Percentiles rank a stretch among this genome's conserved stretches.
Evolutionary conservation across 1,140 invertebrate species (phyloP).

Genomic region (Leguminivora glycinivorella): DNA sequence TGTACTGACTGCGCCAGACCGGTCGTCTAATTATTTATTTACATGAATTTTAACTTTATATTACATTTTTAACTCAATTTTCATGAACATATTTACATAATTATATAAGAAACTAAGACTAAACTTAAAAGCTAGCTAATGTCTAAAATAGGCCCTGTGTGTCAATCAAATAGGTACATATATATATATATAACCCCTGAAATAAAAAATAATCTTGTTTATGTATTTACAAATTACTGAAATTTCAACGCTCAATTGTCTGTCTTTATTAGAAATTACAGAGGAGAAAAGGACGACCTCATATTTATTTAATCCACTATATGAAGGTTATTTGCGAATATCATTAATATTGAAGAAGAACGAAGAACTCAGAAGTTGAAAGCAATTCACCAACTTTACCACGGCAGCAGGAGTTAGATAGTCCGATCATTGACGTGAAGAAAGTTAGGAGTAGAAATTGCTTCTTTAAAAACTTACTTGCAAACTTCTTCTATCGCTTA

Average conservation of each 20-base stretch:
- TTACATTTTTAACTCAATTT: too few relatives aligned
- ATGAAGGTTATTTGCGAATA: constrained; percentile 19
- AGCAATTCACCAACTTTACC: constrained; percentile 23
- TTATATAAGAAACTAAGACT: too few relatives aligned
- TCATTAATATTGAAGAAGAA: constrained; percentile 19
- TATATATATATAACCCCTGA: too few relatives aligned
- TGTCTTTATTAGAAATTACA: background rate
- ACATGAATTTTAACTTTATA: too few relatives aligned
- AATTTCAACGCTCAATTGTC: background rate
- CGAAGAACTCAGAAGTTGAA: constrained; percentile 13
- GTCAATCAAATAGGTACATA: too few relatives aligned
- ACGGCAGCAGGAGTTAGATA: background rate
- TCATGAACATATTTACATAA: too few relatives aligned
- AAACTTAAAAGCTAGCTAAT: too few relatives aligned
- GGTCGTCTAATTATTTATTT: too few relatives aligned
- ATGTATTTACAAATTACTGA: background rate
- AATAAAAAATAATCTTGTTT: background rate
- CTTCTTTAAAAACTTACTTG: background rate
- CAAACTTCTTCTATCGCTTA: background rate
- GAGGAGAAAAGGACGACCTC: constrained; percentile 9
- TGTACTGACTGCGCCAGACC: too few relatives aligned
- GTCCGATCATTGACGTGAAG: background rate
- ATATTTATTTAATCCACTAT: constrained; percentile 20
- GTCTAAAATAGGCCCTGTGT: too few relatives aligned
- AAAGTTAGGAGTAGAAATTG: background rate